Evolutionary conservation across 2,113 vertebrate genomes (phyloP).

Genomic region (Nyctibius bracteatus): DNA sequence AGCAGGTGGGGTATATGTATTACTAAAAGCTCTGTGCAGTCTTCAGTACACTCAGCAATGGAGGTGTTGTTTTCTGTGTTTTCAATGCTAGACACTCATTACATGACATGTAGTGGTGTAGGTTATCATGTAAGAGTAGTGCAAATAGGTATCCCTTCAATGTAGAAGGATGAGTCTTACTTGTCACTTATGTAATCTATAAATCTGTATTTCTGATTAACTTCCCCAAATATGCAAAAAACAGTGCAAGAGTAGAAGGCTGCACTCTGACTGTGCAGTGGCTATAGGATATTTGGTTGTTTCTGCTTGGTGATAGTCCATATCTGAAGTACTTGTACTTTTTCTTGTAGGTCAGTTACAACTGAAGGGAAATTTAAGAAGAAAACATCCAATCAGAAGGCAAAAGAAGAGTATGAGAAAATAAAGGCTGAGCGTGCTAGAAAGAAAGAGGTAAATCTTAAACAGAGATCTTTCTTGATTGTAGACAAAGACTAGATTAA

Average conservation of each 20-base stretch:
- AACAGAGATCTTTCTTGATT: background rate
- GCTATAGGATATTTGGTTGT: background rate
- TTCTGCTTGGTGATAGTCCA: background rate
- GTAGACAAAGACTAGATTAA: background rate
- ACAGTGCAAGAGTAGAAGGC: background rate
- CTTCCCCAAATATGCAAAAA: background rate
- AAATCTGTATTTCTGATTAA: background rate
- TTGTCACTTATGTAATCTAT: background rate
- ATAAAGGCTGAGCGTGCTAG: slow-evolving; percentile 73
- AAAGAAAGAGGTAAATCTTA: slow-evolving; percentile 83
- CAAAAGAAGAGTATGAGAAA: slow-evolving; percentile 87
- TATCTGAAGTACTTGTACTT: background rate
- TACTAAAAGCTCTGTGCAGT: background rate
- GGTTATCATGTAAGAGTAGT: background rate
- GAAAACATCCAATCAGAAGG: slow-evolving; percentile 88
- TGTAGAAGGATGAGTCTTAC: background rate
- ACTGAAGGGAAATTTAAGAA: slow-evolving; percentile 75
- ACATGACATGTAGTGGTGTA: fast-evolving
- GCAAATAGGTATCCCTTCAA: background rate
- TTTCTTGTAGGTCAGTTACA: slow-evolving; percentile 61
- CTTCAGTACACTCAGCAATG: background rate
- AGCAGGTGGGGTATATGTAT: background rate
- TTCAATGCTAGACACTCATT: background rate
- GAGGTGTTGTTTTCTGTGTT: background rate
- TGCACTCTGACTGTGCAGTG: background rate